Conservation (phyloP, 2,113 vertebrate genomes). For the Pteruthius melanotis region DNA sequence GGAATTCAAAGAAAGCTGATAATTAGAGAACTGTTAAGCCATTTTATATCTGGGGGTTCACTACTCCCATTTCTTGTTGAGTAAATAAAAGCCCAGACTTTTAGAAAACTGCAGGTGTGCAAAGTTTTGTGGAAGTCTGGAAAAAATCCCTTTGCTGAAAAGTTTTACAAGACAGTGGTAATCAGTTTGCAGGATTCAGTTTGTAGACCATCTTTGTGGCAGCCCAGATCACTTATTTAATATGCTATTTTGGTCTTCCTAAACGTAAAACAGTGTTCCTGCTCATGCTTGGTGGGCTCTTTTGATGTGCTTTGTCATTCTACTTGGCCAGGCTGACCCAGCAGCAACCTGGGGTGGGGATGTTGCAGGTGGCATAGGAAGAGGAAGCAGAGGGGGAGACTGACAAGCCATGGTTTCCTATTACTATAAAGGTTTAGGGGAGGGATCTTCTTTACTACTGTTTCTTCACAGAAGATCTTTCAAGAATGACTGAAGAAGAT, state of each 20-base stretch:
- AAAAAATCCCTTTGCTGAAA: not conserved
- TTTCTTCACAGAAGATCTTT: not conserved
- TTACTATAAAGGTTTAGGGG: not conserved
- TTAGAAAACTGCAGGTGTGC: not conserved
- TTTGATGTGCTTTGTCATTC: not conserved
- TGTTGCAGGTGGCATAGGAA: not conserved
- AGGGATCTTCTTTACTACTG: not conserved
- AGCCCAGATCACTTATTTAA: not conserved
- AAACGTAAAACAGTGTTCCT: not conserved
- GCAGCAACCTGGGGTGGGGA: not conserved
- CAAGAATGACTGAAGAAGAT: not conserved
- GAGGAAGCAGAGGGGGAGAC: not conserved
- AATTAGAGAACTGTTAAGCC: not conserved
- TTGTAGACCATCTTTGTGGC: not conserved
- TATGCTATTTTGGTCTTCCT: not conserved
- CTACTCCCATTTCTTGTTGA: not conserved
- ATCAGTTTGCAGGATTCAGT: not conserved
- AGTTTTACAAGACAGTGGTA: not conserved
- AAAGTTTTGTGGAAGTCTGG: not conserved
- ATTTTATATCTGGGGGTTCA: not conserved
- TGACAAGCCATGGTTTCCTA: not conserved
- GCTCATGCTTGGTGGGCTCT: rapidly evolving
- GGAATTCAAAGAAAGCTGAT: not conserved
- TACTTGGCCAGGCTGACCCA: not conserved
- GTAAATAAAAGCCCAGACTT: not conserved